Conservation (phyloP, 2,113 vertebrate species). For the Acinonyx jubatus region DNA sequence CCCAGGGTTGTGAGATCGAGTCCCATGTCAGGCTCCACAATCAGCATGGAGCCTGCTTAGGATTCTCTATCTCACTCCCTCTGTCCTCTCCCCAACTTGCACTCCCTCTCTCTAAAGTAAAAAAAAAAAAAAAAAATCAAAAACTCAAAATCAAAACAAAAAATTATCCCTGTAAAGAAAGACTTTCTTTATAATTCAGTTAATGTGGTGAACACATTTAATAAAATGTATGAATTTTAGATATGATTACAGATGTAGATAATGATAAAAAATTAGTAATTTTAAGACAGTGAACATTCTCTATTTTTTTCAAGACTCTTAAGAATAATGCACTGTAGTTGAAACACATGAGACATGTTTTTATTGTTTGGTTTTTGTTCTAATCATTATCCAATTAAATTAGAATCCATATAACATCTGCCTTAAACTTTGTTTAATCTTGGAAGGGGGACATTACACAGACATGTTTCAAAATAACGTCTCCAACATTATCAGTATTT, state of each 20-base stretch:
- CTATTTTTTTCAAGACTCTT: neutral
- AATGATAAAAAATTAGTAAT: constrained; percentile 6
- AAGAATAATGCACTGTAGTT: neutral
- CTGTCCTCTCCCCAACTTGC: no score
- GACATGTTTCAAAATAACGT: neutral
- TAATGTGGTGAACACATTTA: neutral
- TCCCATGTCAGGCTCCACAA: no score
- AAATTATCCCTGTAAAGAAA: neutral
- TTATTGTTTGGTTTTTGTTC: neutral
- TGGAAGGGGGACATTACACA: neutral
- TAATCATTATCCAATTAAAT: constrained; percentile 16
- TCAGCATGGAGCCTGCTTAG: no score
- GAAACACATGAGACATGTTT: neutral
- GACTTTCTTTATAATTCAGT: neutral
- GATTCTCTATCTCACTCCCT: no score
- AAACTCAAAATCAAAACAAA: no score
- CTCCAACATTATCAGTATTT: neutral
- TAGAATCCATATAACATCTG: neutral
- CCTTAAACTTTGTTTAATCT: neutral
- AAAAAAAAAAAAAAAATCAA: no score
- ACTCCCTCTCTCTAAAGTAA: no score
- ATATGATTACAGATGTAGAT: neutral
- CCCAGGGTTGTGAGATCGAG: no score
- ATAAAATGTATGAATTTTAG: neutral
- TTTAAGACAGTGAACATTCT: constrained; percentile 1